phyloP scores from a whole-genome alignment of 2,797 vertebrate genomes.

The Aulostomus chinensis region DNA sequence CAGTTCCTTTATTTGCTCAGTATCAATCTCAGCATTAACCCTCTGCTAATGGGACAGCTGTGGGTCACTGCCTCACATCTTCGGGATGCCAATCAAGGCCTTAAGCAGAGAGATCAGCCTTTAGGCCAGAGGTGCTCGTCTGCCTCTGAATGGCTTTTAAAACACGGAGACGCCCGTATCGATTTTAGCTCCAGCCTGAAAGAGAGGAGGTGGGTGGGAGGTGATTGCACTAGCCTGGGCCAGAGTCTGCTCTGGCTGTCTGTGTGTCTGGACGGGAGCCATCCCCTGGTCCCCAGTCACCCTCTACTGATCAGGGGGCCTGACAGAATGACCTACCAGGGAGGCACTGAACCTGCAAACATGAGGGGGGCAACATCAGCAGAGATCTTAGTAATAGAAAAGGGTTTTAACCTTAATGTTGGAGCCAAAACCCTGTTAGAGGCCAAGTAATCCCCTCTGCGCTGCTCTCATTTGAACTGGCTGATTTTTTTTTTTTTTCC shows the following conservation, averaged over 20 bases:
- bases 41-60: slow-evolving; percentile 85
- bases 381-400: slow-evolving; percentile 84
- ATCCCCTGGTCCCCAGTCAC: slow-evolving; percentile 72
- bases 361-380: slow-evolving; percentile 74
- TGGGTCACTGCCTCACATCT: slow-evolving; percentile 80
- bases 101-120: slow-evolving; percentile 83
- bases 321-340: slow-evolving; percentile 80
- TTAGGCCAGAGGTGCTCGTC: slow-evolving; percentile 77
- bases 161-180: slow-evolving; percentile 79
- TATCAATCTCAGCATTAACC: slow-evolving; percentile 85
- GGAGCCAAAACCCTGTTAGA: slow-evolving; percentile 84
- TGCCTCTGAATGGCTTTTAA: slow-evolving; percentile 84
- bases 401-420: slow-evolving; percentile 87
- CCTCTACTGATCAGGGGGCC: slow-evolving; percentile 78
- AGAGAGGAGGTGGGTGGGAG: slow-evolving; percentile 19
- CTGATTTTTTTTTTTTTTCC: slow-evolving; percentile 32
- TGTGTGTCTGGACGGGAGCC: slow-evolving; percentile 68
- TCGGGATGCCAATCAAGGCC: slow-evolving; percentile 81
- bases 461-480: slow-evolving; percentile 76
- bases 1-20: slow-evolving; percentile 84
- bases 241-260: slow-evolving; percentile 48
- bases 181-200: slow-evolving; percentile 78
- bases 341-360: slow-evolving; percentile 84
- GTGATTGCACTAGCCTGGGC: slow-evolving; percentile 20
- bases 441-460: slow-evolving; percentile 80